These are phyloP conservation scores for Drepanosiphum platanoidis DNA, from an alignment of 2,888 invertebrate genomes.

Conservation along the genomic window DNA sequence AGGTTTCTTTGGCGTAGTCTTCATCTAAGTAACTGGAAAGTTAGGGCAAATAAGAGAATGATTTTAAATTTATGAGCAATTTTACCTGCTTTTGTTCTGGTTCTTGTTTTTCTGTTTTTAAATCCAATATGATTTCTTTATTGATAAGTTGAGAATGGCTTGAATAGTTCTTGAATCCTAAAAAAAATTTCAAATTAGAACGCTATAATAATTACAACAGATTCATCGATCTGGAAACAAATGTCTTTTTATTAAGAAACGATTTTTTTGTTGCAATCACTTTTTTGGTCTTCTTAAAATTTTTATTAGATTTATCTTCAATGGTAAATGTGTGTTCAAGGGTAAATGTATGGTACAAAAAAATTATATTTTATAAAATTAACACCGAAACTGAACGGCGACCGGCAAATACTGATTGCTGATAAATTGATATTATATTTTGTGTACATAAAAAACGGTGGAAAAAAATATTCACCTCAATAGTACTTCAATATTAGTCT, in stretches of 20 bases:
- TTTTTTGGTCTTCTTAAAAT: neutral
- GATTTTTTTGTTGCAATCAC: neutral
- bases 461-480: too few relatives aligned
- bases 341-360: neutral
- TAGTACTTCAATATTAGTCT: too few relatives aligned
- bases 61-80: constrained; percentile 5
- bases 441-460: too few relatives aligned
- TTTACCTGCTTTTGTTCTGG: neutral
- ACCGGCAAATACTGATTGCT: too few relatives aligned
- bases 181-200: neutral
- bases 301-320: too few relatives aligned
- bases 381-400: too few relatives aligned
- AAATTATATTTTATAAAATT: too few relatives aligned
- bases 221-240: neutral
- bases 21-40: constrained; percentile 9
- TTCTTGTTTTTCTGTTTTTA: constrained; percentile 1
- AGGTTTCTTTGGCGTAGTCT: neutral
- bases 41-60: neutral
- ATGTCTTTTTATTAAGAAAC: neutral
- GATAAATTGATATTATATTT: too few relatives aligned
- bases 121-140: neutral
- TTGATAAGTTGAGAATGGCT: neutral
- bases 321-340: too few relatives aligned
- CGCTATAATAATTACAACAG: neutral
- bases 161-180: constrained; percentile 5